phyloP scores from a whole-genome alignment of 2,113 vertebrate genomes.

The Taurulus bubalis region DNA sequence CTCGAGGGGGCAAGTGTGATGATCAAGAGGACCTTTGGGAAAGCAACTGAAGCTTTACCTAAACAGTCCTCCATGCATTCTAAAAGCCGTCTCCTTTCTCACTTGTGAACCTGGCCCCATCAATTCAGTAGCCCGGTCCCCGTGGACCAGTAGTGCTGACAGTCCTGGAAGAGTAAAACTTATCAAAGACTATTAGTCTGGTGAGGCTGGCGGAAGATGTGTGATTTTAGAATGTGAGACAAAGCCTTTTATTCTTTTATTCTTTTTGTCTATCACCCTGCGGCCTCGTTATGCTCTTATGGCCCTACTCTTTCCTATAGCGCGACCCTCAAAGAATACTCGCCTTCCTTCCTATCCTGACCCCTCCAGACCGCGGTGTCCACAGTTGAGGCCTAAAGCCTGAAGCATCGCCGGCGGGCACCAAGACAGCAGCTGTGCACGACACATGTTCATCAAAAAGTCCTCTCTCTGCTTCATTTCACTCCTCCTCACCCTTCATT shows the following conservation, averaged over 20 bases:
- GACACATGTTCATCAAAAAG: conserved; percentile 71
- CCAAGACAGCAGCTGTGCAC: conserved; percentile 70
- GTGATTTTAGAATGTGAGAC: conserved; percentile 12
- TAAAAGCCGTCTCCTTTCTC: conserved; percentile 52
- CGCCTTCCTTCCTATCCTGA: conserved; percentile 20
- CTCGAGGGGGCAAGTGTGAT: conserved; percentile 48
- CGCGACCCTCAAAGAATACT: conserved; percentile 2
- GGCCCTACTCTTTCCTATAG: conserved; percentile 1
- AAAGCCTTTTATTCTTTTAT: conserved; percentile 3
- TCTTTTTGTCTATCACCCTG: not conserved
- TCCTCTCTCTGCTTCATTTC: conserved; percentile 71
- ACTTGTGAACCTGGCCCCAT: conserved; percentile 55
- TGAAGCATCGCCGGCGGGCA: conserved; percentile 55
- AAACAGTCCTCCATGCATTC: conserved; percentile 59
- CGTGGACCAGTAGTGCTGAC: conserved; percentile 35
- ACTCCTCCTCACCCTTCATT: conserved; percentile 65
- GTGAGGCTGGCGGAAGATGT: conserved; percentile 24
- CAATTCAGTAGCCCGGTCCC: conserved; percentile 52
- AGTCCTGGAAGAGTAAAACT: conserved; percentile 47
- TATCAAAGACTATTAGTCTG: conserved; percentile 44
- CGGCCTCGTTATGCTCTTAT: conserved; percentile 7
- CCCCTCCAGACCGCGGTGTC: conserved; percentile 17
- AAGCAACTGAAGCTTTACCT: conserved; percentile 46
- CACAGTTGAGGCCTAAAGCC: conserved; percentile 45
- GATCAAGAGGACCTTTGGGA: conserved; percentile 68